Evolutionary conservation across 2,797 vertebrate genomes (phyloP).

Genomic region (Mallotus villosus): DNA sequence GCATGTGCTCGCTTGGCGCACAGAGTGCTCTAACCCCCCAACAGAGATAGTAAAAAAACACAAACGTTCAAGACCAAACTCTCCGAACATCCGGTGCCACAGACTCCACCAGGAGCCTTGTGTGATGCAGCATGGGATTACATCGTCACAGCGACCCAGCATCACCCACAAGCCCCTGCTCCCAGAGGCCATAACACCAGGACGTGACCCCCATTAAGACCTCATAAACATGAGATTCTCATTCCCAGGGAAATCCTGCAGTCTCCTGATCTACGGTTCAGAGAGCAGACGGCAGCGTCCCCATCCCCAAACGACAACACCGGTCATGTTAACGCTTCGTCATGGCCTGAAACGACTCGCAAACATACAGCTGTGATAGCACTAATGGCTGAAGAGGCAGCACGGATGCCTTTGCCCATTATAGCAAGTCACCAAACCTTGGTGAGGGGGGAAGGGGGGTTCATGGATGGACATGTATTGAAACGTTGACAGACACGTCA

Average conservation of each 20-base stretch:
- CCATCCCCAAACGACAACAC: slow-evolving; percentile 48
- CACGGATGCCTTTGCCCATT: slow-evolving; percentile 7
- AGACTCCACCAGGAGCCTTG: neutral
- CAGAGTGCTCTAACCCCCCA: slow-evolving; percentile 5
- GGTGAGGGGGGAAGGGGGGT: neutral
- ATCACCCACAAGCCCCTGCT: slow-evolving; percentile 46
- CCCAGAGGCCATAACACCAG: slow-evolving; percentile 50
- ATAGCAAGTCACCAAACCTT: neutral
- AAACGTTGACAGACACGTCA: neutral
- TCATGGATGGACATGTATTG: neutral
- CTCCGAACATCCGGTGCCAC: neutral
- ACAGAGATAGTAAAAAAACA: slow-evolving; percentile 32
- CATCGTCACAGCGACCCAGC: slow-evolving; percentile 44
- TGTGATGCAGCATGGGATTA: slow-evolving; percentile 16
- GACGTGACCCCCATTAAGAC: slow-evolving; percentile 55
- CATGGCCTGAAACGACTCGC: slow-evolving; percentile 56
- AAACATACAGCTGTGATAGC: slow-evolving; percentile 40
- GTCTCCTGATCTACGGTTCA: slow-evolving; percentile 43
- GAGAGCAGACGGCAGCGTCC: slow-evolving; percentile 23
- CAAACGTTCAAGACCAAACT: neutral
- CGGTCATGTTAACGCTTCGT: slow-evolving; percentile 49
- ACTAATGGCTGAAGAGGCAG: slow-evolving; percentile 52
- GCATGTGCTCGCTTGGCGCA: slow-evolving; percentile 34
- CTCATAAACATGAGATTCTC: slow-evolving; percentile 34
- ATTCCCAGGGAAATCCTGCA: slow-evolving; percentile 22